Base-by-base conservation (phyloP, 2,113 vertebrate genomes). In the Eulemur macaco region DNA sequence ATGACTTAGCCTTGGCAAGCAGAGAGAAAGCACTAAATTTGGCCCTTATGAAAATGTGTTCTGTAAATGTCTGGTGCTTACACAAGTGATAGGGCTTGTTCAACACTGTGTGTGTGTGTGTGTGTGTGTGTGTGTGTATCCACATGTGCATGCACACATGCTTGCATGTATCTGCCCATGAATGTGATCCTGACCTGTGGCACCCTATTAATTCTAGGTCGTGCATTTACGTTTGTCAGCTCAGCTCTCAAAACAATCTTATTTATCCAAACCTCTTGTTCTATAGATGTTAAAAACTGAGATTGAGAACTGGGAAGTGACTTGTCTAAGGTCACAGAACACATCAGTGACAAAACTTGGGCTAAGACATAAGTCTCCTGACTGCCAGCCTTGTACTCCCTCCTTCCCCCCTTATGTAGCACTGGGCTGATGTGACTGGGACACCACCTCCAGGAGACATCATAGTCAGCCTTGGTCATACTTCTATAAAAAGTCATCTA, bases 21-120 rank as follows among this genome's bases (percentile, higher is more conserved):
- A 60, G 58, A 92, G 76, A 80, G 64, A 97, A 95, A 93, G 50
- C 39, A 94, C 84, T 95, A 95, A 96, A 92, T 94, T 96, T 95
- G 91, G 85, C 64, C 56, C 21, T 91, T 88, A 84, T 89, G 60
- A 95, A 96, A 97, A 96, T 93, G 68, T 89, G 90, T 94, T 95
- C 96, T 90, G 50, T 86, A 95, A 94, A 89, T 94, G 87, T 60
- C 58, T 96, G n/a, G 45, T 77, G 17, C 91, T 97, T 95, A 77
- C n/a, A 94, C 56, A 96, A 96, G 39, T 88, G 69, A 97, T 68
- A 54, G 52, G 71, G n/a, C 34, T 96, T 96, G 45, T 95, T 95
- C 54, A 91, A 90, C 37, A 39, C 3, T n/a, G 3, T 82, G 4
- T 74, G 18, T 27, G 31, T 64, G 37, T 71, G 34, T 69, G 34